Percentiles rank a stretch among this genome's conserved stretches.
Evolutionary conservation across 1,140 invertebrate genomes (phyloP).

Genomic region (Zaprionus ghesquierei): DNA sequence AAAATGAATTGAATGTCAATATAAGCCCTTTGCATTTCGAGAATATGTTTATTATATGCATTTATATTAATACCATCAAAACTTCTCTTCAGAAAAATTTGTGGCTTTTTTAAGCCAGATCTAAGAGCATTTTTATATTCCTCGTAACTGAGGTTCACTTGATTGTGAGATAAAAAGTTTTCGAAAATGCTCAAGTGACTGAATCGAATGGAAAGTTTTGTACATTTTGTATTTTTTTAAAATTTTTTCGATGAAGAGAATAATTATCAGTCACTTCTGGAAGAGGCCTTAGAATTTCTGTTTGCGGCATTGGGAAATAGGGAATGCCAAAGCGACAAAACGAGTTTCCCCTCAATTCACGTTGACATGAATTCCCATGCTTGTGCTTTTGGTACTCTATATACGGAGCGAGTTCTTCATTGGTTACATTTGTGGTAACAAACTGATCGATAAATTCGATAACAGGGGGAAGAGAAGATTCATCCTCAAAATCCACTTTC

Average conservation of each 20-base stretch:
- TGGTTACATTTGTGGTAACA: background rate
- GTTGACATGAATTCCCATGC: background rate
- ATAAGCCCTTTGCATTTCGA: no score
- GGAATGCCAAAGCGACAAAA: background rate
- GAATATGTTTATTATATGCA: no score
- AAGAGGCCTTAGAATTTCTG: no score
- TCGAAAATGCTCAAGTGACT: background rate
- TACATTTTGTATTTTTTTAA: background rate
- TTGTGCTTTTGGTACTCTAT: conserved; percentile 4
- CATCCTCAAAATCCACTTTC: background rate
- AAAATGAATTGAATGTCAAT: background rate
- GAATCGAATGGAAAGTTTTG: background rate
- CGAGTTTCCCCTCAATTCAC: no score
- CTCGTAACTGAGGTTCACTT: background rate
- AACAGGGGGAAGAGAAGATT: background rate
- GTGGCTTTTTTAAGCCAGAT: background rate
- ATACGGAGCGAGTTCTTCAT: background rate
- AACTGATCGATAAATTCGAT: background rate
- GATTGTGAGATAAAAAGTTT: background rate
- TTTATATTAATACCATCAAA: no score
- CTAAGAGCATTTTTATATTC: background rate
- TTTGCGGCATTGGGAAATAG: no score
- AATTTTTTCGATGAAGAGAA: background rate
- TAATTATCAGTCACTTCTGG: background rate
- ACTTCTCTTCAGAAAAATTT: no score